Evolutionary conservation across 2,113 vertebrate species (phyloP).

Genomic region (Brachyhypopomus occidentalis): DNA sequence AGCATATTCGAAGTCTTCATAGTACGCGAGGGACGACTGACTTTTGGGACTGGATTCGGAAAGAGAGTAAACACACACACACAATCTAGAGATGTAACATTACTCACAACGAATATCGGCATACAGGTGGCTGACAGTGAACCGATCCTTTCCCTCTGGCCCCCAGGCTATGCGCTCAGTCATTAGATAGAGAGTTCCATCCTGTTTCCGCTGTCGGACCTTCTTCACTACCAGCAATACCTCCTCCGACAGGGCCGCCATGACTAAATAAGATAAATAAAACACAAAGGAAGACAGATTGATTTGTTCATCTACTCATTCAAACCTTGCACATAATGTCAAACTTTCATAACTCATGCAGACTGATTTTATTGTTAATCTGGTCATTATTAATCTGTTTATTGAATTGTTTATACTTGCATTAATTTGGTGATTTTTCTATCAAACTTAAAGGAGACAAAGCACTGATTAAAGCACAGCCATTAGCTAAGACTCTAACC

Average conservation of each 20-base stretch:
- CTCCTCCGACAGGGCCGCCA: conserved; percentile 97
- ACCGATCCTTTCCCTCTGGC: conserved; percentile 96
- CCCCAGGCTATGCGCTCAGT: conserved; percentile 96
- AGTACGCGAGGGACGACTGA: too few species aligned
- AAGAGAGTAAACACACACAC: too few species aligned
- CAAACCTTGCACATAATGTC: too few species aligned
- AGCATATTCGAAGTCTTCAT: too few species aligned
- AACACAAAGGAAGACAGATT: background rate
- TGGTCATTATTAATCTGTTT: too few species aligned
- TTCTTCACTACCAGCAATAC: conserved; percentile 94
- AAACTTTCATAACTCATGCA: too few species aligned
- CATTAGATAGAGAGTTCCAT: conserved; percentile 97
- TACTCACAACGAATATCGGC: conserved; percentile 97
- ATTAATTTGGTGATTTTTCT: too few species aligned
- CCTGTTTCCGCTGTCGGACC: conserved; percentile 97
- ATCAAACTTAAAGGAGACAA: too few species aligned
- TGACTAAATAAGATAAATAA: conserved; percentile 59
- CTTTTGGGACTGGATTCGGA: too few species aligned
- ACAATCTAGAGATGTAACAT: background rate
- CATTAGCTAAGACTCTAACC: background rate
- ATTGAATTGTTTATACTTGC: background rate
- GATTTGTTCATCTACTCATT: background rate
- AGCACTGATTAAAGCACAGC: too few species aligned
- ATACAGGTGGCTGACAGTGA: conserved; percentile 94
- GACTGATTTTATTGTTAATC: background rate